Percentiles rank a stretch among this genome's conserved stretches.
phyloP scores from a whole-genome alignment of 64 coral and sea anemone genomes.

The Acropora yongei region DNA sequence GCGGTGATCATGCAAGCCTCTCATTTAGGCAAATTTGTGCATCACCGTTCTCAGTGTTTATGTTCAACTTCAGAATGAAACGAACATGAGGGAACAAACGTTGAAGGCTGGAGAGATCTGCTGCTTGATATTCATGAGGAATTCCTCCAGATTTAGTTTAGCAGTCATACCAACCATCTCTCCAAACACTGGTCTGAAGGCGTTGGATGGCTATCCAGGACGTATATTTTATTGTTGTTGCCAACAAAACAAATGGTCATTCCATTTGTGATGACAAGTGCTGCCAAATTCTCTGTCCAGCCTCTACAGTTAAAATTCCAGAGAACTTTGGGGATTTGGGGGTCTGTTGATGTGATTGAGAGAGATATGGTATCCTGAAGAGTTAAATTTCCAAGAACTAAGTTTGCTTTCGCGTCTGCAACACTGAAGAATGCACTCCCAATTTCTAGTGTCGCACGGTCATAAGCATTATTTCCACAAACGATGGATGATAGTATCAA shows the following conservation, averaged over 20 bases:
- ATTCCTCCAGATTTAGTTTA: background rate
- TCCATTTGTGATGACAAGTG: conserved; percentile 26
- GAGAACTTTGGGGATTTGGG: conserved; percentile 57
- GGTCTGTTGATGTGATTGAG: conserved; percentile 29
- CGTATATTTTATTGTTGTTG: background rate
- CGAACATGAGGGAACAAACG: conserved; percentile 10
- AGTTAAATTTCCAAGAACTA: conserved; percentile 43
- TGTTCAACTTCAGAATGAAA: conserved; percentile 10
- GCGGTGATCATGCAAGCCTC: background rate
- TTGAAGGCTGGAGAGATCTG: background rate
- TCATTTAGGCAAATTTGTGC: conserved; percentile 8
- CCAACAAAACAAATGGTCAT: conserved; percentile 19
- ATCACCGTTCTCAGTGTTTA: conserved; percentile 3
- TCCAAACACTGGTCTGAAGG: background rate
- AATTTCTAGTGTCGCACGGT: conserved; percentile 23
- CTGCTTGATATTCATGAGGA: background rate
- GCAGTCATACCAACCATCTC: conserved; percentile 5
- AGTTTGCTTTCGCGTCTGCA: conserved; percentile 30
- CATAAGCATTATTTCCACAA: conserved; percentile 44
- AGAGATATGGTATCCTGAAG: conserved; percentile 53
- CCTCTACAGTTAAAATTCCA: conserved; percentile 46
- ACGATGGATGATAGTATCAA: conserved; percentile 30
- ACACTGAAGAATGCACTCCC: background rate
- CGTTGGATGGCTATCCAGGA: conserved; percentile 7
- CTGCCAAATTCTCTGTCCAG: conserved; percentile 21